phyloP scores from a whole-genome alignment of 2,797 vertebrate species.

The Chromis chromis region DNA sequence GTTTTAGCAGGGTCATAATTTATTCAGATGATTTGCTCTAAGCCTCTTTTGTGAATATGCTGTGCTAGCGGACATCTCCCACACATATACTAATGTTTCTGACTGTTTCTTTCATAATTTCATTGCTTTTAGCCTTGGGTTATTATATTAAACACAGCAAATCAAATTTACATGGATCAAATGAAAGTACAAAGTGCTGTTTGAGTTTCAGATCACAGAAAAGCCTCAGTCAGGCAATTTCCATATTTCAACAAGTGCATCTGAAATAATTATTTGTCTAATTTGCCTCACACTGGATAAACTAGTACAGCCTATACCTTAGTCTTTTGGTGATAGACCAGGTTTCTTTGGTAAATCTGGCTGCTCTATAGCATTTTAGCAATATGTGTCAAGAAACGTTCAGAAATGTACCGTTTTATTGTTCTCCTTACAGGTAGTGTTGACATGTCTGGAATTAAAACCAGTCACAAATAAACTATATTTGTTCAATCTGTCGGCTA shows the following conservation, averaged over 20 bases:
- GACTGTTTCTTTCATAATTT: conserved; percentile 37
- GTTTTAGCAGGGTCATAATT: conserved; percentile 51
- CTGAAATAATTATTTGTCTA: conserved; percentile 29
- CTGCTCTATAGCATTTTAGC: neutral
- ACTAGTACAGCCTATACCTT: neutral
- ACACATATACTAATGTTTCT: conserved; percentile 38
- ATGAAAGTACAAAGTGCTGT: conserved; percentile 40
- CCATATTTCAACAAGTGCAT: conserved; percentile 42
- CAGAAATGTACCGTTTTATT: neutral
- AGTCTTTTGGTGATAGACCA: neutral
- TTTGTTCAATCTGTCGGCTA: conserved; percentile 19
- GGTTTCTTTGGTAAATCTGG: neutral
- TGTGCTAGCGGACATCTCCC: conserved; percentile 18
- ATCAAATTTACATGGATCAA: conserved; percentile 52
- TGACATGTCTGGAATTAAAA: conserved; percentile 29
- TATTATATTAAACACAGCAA: conserved; percentile 45
- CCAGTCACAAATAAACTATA: conserved; percentile 14
- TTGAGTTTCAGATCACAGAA: conserved; percentile 39
- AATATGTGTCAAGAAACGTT: neutral
- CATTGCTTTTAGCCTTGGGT: conserved; percentile 35
- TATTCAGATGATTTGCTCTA: conserved; percentile 57
- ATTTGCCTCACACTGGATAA: conserved; percentile 22
- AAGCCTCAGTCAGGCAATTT: conserved; percentile 20
- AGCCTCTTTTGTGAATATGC: conserved; percentile 32
- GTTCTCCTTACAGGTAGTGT: neutral